These are phyloP conservation scores for Paedocypris sp. DNA, from an alignment of 2,113 vertebrate genomes.

Conservation along the genomic window DNA sequence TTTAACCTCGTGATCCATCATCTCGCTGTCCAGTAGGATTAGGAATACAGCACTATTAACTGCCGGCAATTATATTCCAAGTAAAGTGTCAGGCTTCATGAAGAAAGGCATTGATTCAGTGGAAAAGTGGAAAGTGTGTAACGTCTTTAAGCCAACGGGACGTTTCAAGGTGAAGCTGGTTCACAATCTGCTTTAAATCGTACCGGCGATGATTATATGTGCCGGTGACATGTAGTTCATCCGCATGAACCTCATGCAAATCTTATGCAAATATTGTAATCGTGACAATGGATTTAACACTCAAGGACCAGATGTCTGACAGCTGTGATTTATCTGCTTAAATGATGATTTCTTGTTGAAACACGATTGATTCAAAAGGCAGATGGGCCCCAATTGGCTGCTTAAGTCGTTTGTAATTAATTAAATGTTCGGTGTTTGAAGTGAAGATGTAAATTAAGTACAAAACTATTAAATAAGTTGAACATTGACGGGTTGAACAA, in stretches of 20 bases:
- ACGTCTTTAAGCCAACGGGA: constrained; percentile 52
- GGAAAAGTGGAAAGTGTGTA: constrained; percentile 42
- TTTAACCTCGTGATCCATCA: neutral
- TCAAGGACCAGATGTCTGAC: neutral
- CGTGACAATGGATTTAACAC: neutral
- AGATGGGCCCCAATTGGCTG: neutral
- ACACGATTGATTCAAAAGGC: constrained; percentile 1
- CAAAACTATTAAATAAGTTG: too few species aligned
- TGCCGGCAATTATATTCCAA: constrained; percentile 51
- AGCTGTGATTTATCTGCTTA: constrained; percentile 8
- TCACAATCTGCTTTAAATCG: too few species aligned
- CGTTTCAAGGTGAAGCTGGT: constrained; percentile 56
- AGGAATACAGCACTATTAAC: constrained; percentile 31
- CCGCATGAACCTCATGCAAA: too few species aligned
- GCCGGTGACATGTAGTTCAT: too few species aligned
- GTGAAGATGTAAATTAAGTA: too few species aligned
- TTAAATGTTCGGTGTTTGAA: too few species aligned
- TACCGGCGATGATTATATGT: too few species aligned
- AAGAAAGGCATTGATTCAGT: constrained; percentile 51
- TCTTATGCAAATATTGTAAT: too few species aligned
- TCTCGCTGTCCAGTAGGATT: neutral
- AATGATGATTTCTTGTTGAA: neutral
- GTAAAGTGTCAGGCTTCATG: constrained; percentile 43
- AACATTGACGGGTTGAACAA: too few species aligned
- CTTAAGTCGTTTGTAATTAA: neutral